Base-by-base conservation (phyloP, 23 tunicate genomes). In the Trididemnum miniatum region DNA sequence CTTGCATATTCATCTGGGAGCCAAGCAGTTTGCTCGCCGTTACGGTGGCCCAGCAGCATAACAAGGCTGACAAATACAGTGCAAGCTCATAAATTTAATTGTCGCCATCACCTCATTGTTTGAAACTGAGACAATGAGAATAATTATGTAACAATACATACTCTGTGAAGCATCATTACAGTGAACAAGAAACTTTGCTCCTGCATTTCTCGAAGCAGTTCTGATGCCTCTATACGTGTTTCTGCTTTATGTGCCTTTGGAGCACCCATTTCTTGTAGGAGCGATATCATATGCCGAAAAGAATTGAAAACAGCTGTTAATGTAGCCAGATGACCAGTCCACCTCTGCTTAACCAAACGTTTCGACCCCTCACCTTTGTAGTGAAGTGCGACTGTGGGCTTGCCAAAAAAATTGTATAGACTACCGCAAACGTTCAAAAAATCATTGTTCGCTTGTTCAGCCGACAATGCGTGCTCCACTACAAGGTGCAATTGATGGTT, bases 281-380 rank as follows among this genome's bases (percentile, higher is more conserved):
- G 67, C n/a, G 67, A 62, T 62, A 26, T 62, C n/a, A 62, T 62
- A 62, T 62, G 67, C n/a, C n/a, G 67, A 62, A 62, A 62, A 62
- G 28, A 62, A 62, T 62, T 62, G 26, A 24, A n/a, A 62, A 62
- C 67, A 62, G 67, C 67, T 62, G 67, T 62, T 62, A 62, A 3
- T 62, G 67, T 62, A 62, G 67, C 67, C 67, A 62, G 67, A 62
- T 62, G 67, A 62, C 67, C 67, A 24, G 67, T n/a, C 29, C 29
- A 24, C 67, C 67, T 62, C 29, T 62, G 67, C 67, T 62, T 26
- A 62, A 24, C 25, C 26, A 62, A 24, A 26, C 67, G 29, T 62
- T 62, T 62, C 26, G n/a, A 62, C 67, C n/a, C n/a, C n/a, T 62
- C 26, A 62, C 67, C 67, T 12, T 62, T 62, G n/a, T 62, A 62